Percentiles rank a stretch among this genome's conserved stretches.
These are phyloP conservation scores for Sebastes cheni DNA, from an alignment of 2,797 vertebrate genomes.

Conservation along the genomic window DNA sequence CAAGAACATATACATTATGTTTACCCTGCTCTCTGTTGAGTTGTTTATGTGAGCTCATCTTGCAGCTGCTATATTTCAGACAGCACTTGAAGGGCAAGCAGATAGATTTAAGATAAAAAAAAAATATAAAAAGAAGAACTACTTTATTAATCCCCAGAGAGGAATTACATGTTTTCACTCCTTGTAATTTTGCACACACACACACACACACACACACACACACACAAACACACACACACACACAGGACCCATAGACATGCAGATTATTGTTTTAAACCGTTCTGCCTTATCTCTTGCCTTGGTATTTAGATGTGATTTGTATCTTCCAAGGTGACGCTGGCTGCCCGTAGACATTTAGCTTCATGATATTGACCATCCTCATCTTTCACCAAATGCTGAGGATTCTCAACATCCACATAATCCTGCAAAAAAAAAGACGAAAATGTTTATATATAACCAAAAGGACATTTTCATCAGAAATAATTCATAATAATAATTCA, in stretches of 20 bases:
- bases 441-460: not conserved
- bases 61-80: not conserved
- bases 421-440: constrained; percentile 64
- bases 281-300: not conserved
- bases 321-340: not conserved
- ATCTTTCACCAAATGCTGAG: constrained; percentile 32
- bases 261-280: not conserved
- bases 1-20: not conserved
- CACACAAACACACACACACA: no score
- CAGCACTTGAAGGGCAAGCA: not conserved
- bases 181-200: not conserved
- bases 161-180: not conserved
- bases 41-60: not conserved
- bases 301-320: not conserved
- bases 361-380: constrained; percentile 37
- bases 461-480: not conserved
- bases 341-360: not conserved
- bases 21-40: not conserved
- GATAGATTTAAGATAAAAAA: not conserved
- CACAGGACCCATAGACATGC: not conserved
- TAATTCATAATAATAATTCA: no score
- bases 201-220: no score
- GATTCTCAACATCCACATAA: constrained; percentile 76
- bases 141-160: not conserved
- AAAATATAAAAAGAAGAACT: not conserved